Percentiles rank a stretch among this genome's conserved stretches.
Conservation (phyloP, 2,113 vertebrate genomes). For the Mormoops blainvillei region DNA sequence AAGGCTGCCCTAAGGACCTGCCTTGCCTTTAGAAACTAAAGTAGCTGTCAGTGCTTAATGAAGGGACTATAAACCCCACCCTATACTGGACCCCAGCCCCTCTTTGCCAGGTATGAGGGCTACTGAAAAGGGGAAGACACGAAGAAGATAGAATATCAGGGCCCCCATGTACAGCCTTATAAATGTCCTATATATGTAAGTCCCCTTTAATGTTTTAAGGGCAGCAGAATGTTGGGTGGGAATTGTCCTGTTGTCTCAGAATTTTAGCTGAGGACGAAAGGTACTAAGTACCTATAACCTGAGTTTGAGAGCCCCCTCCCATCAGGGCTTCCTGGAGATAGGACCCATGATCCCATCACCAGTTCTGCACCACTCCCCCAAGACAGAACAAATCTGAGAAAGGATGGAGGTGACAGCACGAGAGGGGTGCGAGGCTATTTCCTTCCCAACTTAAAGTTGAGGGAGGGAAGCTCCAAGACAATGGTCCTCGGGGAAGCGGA, state of each 20-base stretch:
- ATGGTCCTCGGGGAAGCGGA: neutral
- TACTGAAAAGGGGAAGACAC: neutral
- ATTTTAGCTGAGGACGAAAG: neutral
- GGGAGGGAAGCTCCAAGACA: neutral
- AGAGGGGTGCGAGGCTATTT: neutral
- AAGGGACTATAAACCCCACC: neutral
- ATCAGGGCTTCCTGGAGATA: neutral
- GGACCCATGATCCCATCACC: neutral
- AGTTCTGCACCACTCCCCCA: neutral
- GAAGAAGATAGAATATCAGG: neutral
- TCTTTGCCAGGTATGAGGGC: neutral
- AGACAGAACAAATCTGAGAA: neutral
- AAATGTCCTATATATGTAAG: neutral
- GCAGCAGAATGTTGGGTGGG: neutral
- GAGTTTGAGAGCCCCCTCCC: neutral
- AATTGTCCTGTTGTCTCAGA: neutral
- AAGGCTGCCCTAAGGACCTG: neutral
- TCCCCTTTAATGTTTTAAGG: neutral
- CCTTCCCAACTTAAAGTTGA: neutral
- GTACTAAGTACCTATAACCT: neutral
- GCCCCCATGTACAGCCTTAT: neutral
- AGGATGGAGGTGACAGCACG: neutral
- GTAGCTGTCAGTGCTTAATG: neutral
- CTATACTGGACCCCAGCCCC: too few species aligned
- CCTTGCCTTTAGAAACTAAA: neutral